These are phyloP conservation scores for Bicyclus anynana DNA, from an alignment of 1,140 invertebrate species.

Conservation along the genomic window DNA sequence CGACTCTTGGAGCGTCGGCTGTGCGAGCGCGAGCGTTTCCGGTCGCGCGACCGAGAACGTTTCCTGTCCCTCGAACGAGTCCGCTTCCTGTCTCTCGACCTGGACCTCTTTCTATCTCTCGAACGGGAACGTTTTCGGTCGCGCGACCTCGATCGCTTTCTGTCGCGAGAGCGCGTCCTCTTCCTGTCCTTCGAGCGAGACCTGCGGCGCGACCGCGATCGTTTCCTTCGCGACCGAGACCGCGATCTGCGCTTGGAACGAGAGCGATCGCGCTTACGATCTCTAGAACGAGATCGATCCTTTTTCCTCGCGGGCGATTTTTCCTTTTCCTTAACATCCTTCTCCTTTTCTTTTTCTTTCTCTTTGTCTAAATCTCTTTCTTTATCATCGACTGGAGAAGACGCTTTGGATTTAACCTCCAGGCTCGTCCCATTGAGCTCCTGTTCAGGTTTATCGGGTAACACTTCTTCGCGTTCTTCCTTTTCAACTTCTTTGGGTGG, in stretches of 20 bases:
- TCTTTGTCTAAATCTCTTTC: conserved; percentile 16
- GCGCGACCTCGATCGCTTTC: conserved; percentile 58
- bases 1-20: conserved; percentile 65
- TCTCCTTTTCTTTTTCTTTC: conserved; percentile 41
- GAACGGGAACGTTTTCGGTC: conserved; percentile 72
- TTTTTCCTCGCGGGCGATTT: conserved; percentile 77
- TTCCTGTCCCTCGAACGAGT: conserved; percentile 62
- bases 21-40: conserved; percentile 61
- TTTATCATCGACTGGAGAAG: conserved; percentile 57
- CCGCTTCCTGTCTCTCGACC: conserved; percentile 61
- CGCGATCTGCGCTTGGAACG: conserved; percentile 47
- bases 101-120: conserved; percentile 60
- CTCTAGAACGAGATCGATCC: conserved; percentile 62
- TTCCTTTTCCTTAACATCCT: conserved; percentile 47
- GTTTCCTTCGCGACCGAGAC: conserved; percentile 52
- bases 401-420: conserved; percentile 61
- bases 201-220: conserved; percentile 50
- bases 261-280: conserved; percentile 63
- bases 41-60: conserved; percentile 64
- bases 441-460: conserved; percentile 28
- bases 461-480: conserved; percentile 44
- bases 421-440: conserved; percentile 61
- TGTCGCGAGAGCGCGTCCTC: conserved; percentile 60
- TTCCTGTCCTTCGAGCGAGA: conserved; percentile 66
- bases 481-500: conserved; percentile 41